phyloP scores from a whole-genome alignment of 2,888 invertebrate species.

The Diloba caeruleocephala region DNA sequence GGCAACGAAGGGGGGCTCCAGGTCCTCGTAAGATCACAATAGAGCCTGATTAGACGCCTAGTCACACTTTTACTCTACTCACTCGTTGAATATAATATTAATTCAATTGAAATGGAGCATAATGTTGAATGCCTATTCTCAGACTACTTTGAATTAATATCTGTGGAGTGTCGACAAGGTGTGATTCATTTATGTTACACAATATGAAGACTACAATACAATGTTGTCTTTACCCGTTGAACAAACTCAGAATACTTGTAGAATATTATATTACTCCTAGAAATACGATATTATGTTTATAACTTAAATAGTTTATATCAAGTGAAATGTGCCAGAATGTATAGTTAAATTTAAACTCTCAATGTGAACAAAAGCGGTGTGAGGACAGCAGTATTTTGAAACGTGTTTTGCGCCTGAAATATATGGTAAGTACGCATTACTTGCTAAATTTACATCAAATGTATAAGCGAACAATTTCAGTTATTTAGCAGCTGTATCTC shows the following conservation, averaged over 20 bases:
- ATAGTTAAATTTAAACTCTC: constrained; percentile 17
- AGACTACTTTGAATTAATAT: constrained; percentile 4
- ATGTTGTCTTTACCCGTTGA: constrained; percentile 11
- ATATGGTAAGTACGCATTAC: neutral
- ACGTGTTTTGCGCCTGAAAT: neutral
- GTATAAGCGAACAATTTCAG: too few relatives aligned
- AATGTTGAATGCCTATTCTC: constrained; percentile 23
- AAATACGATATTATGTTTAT: constrained; percentile 16
- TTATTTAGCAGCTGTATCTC: too few relatives aligned
- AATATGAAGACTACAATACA: constrained; percentile 9
- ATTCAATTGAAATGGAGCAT: constrained; percentile 33
- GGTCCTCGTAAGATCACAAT: too few relatives aligned
- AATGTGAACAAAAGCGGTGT: neutral
- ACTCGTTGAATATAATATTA: constrained; percentile 41
- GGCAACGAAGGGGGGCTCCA: too few relatives aligned
- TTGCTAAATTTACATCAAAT: too few relatives aligned
- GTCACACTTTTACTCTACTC: constrained; percentile 26
- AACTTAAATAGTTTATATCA: constrained; percentile 11
- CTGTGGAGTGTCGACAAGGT: neutral
- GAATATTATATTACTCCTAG: constrained; percentile 28
- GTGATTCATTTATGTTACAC: constrained; percentile 11
- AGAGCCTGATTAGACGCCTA: too few relatives aligned
- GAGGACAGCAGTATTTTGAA: neutral
- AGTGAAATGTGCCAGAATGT: constrained; percentile 7
- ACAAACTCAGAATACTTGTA: constrained; percentile 14